These are phyloP conservation scores for Chauna torquata DNA, from an alignment of 2,113 vertebrate genomes.

Conservation along the genomic window DNA sequence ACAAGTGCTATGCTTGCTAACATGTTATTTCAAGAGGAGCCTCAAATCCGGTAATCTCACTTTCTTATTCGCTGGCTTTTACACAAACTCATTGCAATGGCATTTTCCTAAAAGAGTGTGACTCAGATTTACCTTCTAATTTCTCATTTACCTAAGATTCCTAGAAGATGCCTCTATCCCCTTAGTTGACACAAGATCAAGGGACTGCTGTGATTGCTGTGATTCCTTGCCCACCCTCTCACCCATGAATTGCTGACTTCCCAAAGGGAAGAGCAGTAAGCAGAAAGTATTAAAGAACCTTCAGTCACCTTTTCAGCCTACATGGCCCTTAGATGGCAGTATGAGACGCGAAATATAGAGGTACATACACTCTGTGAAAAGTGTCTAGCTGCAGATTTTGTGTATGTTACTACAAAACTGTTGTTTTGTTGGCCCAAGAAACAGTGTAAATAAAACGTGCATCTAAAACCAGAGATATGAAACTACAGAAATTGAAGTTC, in stretches of 20 bases:
- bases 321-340: slow-evolving; percentile 47
- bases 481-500: fast-evolving
- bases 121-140: not conserved
- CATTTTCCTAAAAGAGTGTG: not conserved
- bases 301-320: not conserved
- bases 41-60: not conserved
- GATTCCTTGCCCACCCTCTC: not conserved
- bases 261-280: not conserved
- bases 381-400: not conserved
- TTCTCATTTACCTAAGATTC: not conserved
- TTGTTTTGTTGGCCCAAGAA: not conserved
- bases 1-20: not conserved
- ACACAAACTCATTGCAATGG: not conserved
- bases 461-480: fast-evolving
- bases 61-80: not conserved
- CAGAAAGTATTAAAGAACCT: not conserved
- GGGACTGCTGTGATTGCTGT: not conserved
- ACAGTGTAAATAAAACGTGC: not conserved
- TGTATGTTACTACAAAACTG: not conserved
- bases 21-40: not conserved
- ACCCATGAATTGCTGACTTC: not conserved
- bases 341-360: slow-evolving; percentile 17
- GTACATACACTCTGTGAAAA: not conserved
- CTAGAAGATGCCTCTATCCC: not conserved
- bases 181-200: not conserved